Percentiles rank a stretch among this genome's conserved stretches.
These are phyloP conservation scores for Syrista parreyssii DNA, from an alignment of 2,888 invertebrate species.

Conservation along the genomic window DNA sequence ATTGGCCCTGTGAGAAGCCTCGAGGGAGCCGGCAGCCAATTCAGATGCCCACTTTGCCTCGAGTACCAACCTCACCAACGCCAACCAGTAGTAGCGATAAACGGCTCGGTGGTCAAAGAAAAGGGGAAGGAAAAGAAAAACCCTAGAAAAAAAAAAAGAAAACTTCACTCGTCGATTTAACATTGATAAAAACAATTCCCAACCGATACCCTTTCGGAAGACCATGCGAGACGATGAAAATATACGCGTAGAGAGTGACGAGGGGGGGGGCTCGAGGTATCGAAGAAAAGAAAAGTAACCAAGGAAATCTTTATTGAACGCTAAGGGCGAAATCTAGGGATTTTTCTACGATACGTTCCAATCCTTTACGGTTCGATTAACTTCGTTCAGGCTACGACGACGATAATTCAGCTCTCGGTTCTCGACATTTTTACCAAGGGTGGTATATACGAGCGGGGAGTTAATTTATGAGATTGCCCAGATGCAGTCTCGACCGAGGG, in stretches of 20 bases:
- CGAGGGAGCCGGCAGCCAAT: constrained; percentile 39
- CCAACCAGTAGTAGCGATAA: constrained; percentile 28
- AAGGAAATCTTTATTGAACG: no score
- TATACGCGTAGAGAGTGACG: no score
- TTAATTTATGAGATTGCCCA: constrained; percentile 53
- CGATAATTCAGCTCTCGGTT: no score
- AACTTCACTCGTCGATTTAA: constrained; percentile 6
- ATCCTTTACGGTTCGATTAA: no score
- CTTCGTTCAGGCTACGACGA: no score
- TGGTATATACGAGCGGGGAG: constrained; percentile 12
- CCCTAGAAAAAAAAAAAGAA: constrained; percentile 15
- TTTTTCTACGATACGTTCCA: no score
- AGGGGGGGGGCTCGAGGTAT: no score
- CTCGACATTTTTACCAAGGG: constrained; percentile 1
- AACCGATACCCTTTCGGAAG: no score
- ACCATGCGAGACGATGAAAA: no score
- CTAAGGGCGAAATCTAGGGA: no score
- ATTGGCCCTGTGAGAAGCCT: constrained; percentile 27
- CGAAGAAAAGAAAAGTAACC: no score
- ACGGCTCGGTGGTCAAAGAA: constrained; percentile 21
- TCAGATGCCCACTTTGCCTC: constrained; percentile 53
- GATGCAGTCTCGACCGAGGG: constrained; percentile 35
- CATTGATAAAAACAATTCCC: constrained; percentile 1
- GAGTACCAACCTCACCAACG: constrained; percentile 35
- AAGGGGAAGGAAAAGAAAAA: constrained; percentile 4